A percentile compares a stretch with the other conserved stretches of the same genome.
Conservation (phyloP, 1,140 invertebrate species). For the Drosophila rufa region DNA sequence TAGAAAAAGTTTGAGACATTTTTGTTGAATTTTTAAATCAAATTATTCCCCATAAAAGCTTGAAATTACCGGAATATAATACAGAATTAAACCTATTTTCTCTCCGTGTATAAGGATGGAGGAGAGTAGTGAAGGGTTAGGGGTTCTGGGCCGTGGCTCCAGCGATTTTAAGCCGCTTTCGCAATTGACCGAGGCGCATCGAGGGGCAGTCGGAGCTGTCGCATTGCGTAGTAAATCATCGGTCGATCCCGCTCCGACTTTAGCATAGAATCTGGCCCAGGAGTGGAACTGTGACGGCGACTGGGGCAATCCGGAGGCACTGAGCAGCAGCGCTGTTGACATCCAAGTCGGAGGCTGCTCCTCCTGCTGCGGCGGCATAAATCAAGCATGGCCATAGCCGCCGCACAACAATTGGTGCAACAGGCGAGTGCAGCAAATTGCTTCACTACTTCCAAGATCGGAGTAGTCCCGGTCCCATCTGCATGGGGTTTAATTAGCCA, state of each 20-base stretch:
- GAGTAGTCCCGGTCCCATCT: constrained; percentile 34
- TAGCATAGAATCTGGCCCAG: constrained; percentile 24
- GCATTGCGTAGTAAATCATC: constrained; percentile 78
- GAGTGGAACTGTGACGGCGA: constrained; percentile 7
- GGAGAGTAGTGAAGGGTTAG: constrained; percentile 12
- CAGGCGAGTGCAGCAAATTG: constrained; percentile 72
- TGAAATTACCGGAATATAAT: not conserved
- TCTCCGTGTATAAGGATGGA: not conserved
- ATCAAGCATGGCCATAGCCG: constrained; percentile 71
- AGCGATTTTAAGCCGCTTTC: constrained; percentile 83
- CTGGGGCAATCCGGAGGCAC: constrained; percentile 27
- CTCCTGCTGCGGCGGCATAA: constrained; percentile 62
- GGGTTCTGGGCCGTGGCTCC: constrained; percentile 20
- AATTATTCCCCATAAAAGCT: not conserved
- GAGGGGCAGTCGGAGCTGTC: constrained; percentile 67
- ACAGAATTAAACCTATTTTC: not conserved
- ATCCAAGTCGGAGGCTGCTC: constrained; percentile 59
- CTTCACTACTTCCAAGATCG: constrained; percentile 16
- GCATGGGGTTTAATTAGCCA: constrained; percentile 59
- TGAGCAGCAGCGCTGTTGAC: constrained; percentile 56
- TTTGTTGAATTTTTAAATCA: not conserved
- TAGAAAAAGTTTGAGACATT: no score
- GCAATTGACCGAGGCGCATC: constrained; percentile 80
- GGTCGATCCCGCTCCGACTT: constrained; percentile 39
- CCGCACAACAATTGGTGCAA: constrained; percentile 67